Evolutionary conservation across 2,888 invertebrate species (phyloP), one percentile per base, ranked within the genome.

Genomic region (Trissolcus japonicus): DNA sequence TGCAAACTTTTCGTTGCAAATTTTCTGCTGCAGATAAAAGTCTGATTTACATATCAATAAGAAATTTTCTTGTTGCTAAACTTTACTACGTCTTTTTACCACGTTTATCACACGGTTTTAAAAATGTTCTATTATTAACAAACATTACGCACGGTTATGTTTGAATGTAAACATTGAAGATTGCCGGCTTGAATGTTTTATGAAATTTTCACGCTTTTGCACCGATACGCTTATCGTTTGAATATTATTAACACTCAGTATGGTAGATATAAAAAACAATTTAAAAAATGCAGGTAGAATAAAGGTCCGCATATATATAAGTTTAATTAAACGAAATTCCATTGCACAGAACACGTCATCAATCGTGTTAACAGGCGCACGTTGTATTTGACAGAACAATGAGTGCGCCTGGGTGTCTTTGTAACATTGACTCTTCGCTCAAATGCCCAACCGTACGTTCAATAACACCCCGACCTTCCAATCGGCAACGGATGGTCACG

Each of bases 401-500:
- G 60, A 55, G 61, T 65, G 50, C 51, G 56, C 53, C 60, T 51
- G 69, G 65, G 6, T 69, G 76, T 65, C 71, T 71, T 66, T 66
- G 76, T 76, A 54, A 21, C 69, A 21, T 67, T 61, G 61, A 71
- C 56, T 78, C 69, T 66, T 69, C 57, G 55, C 55, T 63, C 43
- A 67, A 55, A 75, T 67, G 51, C 63, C 67, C 72, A 60, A 59
- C 71, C 71, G 72, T 65, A 72, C 72, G 75, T 75, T 78, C 78
- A 78, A 78, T 78, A 79, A 79, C 77, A 67, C 73, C 79, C 78
- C 81, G 81, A 82, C 83, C 79, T 84, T 82, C 81, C 84, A 83
- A 85, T 85, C 82, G 80, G 83, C 83, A 81, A 84, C 83, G 82
- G 83, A 84, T 83, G 83, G 82, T 83, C 82, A 80, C 83, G 79